Conservation (phyloP, 2,888 invertebrate genomes). For the Campopleginae sp. region DNA sequence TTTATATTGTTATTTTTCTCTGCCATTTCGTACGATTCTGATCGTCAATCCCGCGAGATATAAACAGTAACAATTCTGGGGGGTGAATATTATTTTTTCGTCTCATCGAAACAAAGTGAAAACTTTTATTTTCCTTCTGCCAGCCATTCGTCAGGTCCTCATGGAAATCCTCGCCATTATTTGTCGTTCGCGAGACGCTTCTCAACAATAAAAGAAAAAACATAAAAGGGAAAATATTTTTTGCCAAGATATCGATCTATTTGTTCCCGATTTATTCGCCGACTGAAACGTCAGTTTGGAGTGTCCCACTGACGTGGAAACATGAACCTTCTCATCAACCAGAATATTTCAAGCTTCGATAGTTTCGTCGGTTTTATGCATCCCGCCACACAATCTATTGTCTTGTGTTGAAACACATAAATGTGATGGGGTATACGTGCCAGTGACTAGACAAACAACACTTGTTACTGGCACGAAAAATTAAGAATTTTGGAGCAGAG, state of each 20-base stretch:
- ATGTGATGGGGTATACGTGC: not conserved
- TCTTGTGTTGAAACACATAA: not conserved
- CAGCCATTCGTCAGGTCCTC: not conserved
- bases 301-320: not conserved
- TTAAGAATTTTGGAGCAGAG: not conserved
- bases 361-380: not conserved
- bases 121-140: not conserved
- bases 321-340: not conserved
- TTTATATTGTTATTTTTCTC: not conserved
- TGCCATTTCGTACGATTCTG: not conserved
- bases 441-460: not conserved
- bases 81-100: not conserved
- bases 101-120: not conserved
- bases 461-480: not conserved
- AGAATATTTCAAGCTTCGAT: not conserved
- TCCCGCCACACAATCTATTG: not conserved
- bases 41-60: not conserved
- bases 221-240: not conserved
- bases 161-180: conserved; percentile 5
- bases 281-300: not conserved
- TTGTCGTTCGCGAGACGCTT: not conserved
- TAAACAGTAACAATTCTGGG: not conserved
- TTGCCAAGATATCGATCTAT: not conserved
- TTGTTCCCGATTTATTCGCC: not conserved
- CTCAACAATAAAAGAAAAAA: not conserved